Base-by-base conservation (phyloP, 2,888 invertebrate genomes). In the Cynaeus angustus region DNA sequence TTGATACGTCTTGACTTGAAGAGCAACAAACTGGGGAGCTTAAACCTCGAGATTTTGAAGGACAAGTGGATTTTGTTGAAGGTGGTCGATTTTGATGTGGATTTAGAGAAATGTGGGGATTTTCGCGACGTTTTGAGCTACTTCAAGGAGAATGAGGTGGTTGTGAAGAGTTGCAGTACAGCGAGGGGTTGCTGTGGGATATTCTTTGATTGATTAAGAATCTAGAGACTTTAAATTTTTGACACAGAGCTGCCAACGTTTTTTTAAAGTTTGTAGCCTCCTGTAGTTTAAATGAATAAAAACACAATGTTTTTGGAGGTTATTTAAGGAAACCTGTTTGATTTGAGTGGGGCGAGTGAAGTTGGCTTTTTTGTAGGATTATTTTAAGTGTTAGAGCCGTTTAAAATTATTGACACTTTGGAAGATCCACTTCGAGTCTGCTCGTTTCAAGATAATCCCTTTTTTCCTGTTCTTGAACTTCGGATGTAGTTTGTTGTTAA, bases 21-120 rank as follows among this genome's bases (percentile, higher is more conserved):
- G n/a, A 2, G 37, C 2, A 37, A 37, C 7, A 8, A n/a, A 8
- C 1, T 37, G n/a, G n/a, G n/a, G 8, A n/a, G 7, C 4, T 37
- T 37, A 7, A 7, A 37, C 7, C n/a, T 37, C 2, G 4, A 37
- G n/a, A 2, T 37, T n/a, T 37, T 37, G 9, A 37, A 37, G 7
- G 37, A 37, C 37, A 37, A 37, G n/a, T 37, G 37, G 37, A 8
- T n/a, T 37, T 8, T 37, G 37, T n/a, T 37, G 7, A 37, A 37
- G n/a, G 37, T 37, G 37, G n/a, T 37, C 7, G 37, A 37, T 37
- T 37, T 37, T 8, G 37, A 37, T 37, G 8, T 37, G n/a, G n/a
- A 37, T 37, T 37, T 37, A 7, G 37, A n/a, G 2, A 37, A 37
- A 2, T 37, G 37, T 37, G 37, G n/a, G 8, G 37, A 4, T n/a